phyloP scores from a whole-genome alignment of 1,140 invertebrate species.

The Chelonus insularis region DNA sequence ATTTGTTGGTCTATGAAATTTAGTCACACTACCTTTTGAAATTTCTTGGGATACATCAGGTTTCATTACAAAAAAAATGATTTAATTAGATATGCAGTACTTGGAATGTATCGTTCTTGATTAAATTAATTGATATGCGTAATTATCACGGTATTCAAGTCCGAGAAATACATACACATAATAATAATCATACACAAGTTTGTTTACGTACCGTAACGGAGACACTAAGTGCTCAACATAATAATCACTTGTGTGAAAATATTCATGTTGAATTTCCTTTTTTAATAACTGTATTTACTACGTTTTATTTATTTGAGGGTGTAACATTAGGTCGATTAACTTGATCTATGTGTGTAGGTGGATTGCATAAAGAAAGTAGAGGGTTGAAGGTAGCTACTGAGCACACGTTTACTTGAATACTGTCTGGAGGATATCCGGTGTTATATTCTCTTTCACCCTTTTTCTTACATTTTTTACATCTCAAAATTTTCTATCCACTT shows the following conservation, averaged over 20 bases:
- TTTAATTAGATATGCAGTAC: not conserved
- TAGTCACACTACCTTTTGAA: too few species aligned
- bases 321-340: not conserved
- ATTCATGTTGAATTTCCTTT: too few species aligned
- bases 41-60: too few species aligned
- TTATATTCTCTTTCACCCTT: constrained; percentile 42
- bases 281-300: too few species aligned
- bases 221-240: constrained; percentile 11
- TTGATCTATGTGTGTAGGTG: not conserved
- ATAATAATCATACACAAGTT: not conserved
- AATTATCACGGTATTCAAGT: constrained; percentile 6
- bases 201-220: constrained; percentile 7
- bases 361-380: constrained; percentile 2
- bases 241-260: too few species aligned
- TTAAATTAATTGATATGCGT: constrained; percentile 15
- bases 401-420: constrained; percentile 27
- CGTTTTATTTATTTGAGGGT: too few species aligned
- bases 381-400: constrained; percentile 25
- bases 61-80: too few species aligned
- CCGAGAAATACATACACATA: not conserved
- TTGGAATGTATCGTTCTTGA: constrained; percentile 2
- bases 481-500: constrained; percentile 29
- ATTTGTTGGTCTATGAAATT: not conserved
- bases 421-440: constrained; percentile 58
- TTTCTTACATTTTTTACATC: not conserved